Conservation (phyloP, 2,113 vertebrate genomes). For the Rattus rattus region DNA sequence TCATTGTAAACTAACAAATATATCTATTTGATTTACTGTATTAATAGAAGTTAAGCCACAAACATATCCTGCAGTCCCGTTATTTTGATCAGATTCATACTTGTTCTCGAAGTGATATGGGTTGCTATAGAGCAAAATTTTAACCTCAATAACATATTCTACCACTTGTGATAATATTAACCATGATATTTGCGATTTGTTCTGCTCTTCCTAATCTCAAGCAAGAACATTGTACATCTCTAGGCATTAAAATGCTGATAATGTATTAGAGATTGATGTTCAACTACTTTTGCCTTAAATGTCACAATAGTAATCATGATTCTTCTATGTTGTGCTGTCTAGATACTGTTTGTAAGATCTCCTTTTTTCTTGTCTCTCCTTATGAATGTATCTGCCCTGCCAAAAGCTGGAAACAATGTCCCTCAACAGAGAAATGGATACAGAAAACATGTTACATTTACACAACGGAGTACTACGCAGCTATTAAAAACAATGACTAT, state of each 20-base stretch:
- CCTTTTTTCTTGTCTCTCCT: slow-evolving; percentile 73
- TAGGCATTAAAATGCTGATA: slow-evolving; percentile 27
- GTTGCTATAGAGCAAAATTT: slow-evolving; percentile 46
- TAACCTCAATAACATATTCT: not conserved
- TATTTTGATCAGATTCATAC: slow-evolving; percentile 42
- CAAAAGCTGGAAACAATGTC: not conserved
- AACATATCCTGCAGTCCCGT: slow-evolving; percentile 47
- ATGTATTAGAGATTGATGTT: slow-evolving; percentile 63
- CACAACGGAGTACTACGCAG: no score
- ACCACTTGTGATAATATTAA: slow-evolving; percentile 40
- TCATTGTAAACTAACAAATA: slow-evolving; percentile 58
- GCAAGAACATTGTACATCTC: slow-evolving; percentile 6
- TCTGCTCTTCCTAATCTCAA: slow-evolving; percentile 7
- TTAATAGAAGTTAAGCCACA: slow-evolving; percentile 70
- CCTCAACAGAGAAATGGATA: no score
- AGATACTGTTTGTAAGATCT: slow-evolving; percentile 72
- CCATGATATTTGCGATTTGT: not conserved
- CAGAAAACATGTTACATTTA: no score
- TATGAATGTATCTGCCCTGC: slow-evolving; percentile 36
- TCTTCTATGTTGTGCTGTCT: slow-evolving; percentile 53
- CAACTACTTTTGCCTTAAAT: slow-evolving; percentile 41
- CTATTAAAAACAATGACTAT: no score
- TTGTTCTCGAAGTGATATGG: not conserved
- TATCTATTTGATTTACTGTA: slow-evolving; percentile 58
- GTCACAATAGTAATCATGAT: slow-evolving; percentile 67